A percentile compares a stretch with the other conserved stretches of the same genome.
Evolutionary conservation across 1,140 invertebrate species (phyloP).

Genomic region (Bombus superbus): DNA sequence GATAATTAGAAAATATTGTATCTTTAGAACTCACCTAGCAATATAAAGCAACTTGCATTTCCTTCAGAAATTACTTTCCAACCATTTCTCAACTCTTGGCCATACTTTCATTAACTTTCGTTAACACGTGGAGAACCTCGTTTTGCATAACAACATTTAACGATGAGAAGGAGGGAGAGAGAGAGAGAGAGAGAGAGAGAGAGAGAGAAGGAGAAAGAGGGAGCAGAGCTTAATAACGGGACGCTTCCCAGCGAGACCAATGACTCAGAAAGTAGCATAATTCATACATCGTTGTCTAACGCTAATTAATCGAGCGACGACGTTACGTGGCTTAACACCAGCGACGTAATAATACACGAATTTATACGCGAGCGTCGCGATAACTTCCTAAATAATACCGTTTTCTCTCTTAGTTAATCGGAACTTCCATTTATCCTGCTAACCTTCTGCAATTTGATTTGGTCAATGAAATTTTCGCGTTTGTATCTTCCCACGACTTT

Average conservation of each 20-base stretch:
- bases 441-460: neutral
- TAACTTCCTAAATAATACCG: neutral
- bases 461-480: neutral
- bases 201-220: neutral
- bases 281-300: constrained; percentile 42
- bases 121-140: constrained; percentile 31
- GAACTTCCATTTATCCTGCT: neutral
- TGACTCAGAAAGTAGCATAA: constrained; percentile 32
- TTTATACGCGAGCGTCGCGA: neutral
- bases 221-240: neutral
- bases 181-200: neutral
- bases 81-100: neutral
- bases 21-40: too few species aligned
- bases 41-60: too few species aligned
- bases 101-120: constrained; percentile 51
- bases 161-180: neutral
- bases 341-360: constrained; percentile 47
- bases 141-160: neutral
- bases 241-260: neutral
- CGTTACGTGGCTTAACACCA: neutral
- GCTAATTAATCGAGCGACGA: constrained; percentile 54
- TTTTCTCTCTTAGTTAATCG: neutral
- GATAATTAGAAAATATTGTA: too few species aligned
- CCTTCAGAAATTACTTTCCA: neutral
- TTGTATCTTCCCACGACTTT: neutral